Conservation (phyloP, 2,888 invertebrate genomes). For the Dryobota labecula region DNA sequence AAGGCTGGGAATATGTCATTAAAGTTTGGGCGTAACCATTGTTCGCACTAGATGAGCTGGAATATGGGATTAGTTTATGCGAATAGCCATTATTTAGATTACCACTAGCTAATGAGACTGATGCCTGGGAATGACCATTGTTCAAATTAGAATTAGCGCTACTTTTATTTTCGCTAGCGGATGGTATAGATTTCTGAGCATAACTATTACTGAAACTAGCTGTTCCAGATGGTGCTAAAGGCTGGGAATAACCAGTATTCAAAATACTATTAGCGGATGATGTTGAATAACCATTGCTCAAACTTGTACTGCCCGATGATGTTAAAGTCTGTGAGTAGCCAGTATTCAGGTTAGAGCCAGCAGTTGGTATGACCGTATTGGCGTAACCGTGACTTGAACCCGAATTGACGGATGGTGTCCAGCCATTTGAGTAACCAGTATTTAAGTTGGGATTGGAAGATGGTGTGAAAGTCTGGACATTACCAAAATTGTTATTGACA, state of each 20-base stretch:
- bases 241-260: conserved; percentile 40
- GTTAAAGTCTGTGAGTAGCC: conserved; percentile 21
- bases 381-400: background rate
- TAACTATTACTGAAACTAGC: conserved; percentile 20
- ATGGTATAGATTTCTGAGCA: conserved; percentile 22
- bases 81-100: conserved; percentile 19
- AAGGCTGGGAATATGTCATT: background rate
- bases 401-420: background rate
- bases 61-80: conserved; percentile 15
- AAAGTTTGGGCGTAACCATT: conserved; percentile 19
- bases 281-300: conserved; percentile 9
- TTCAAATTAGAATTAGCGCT: conserved; percentile 2
- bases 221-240: conserved; percentile 1
- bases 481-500: conserved; percentile 15
- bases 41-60: conserved; percentile 16
- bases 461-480: conserved; percentile 6
- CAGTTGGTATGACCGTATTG: background rate
- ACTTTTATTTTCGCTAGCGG: background rate
- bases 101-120: conserved; percentile 1
- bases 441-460: conserved; percentile 19
- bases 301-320: conserved; percentile 1
- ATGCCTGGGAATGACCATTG: conserved; percentile 6
- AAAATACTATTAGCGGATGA: conserved; percentile 8
- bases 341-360: conserved; percentile 2
- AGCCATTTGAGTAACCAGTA: conserved; percentile 26